phyloP scores from a whole-genome alignment of 1,140 invertebrate species.

The Anadara kagoshimensis region DNA sequence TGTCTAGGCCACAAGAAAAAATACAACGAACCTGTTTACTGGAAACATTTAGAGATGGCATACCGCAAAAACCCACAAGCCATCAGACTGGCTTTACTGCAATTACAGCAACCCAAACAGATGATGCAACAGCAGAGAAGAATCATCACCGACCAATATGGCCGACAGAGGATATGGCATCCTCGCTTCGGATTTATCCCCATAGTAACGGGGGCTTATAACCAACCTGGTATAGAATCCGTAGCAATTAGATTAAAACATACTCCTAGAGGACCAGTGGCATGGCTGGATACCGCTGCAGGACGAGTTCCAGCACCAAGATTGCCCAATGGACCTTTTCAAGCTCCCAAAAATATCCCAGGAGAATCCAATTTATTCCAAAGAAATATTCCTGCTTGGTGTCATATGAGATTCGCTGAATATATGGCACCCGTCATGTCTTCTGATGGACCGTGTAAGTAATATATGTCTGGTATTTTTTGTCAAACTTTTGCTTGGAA shows the following conservation, averaged over 20 bases:
- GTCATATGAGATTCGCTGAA: too few relatives aligned
- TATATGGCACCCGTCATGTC: too few relatives aligned
- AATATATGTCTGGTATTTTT: too few relatives aligned
- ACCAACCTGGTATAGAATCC: neutral
- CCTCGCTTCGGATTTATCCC: conserved; percentile 19
- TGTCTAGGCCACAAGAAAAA: neutral
- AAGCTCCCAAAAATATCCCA: conserved; percentile 3
- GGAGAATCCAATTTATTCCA: conserved; percentile 1
- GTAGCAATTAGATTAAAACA: neutral
- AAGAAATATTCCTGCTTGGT: neutral
- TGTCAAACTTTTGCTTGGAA: too few relatives aligned
- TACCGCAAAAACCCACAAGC: conserved; percentile 31
- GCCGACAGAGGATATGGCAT: conserved; percentile 28
- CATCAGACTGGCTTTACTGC: conserved; percentile 9
- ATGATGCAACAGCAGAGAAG: neutral
- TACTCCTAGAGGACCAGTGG: conserved; percentile 3
- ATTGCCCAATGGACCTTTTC: neutral
- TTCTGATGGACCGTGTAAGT: too few relatives aligned
- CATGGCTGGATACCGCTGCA: neutral
- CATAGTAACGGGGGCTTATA: neutral
- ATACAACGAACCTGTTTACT: conserved; percentile 21
- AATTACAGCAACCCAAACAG: neutral
- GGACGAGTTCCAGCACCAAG: conserved; percentile 5
- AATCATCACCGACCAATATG: conserved; percentile 14
- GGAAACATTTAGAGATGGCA: conserved; percentile 24